Evolutionary conservation across 2,888 invertebrate genomes (phyloP).

Genomic region (Hydriomena furcata): DNA sequence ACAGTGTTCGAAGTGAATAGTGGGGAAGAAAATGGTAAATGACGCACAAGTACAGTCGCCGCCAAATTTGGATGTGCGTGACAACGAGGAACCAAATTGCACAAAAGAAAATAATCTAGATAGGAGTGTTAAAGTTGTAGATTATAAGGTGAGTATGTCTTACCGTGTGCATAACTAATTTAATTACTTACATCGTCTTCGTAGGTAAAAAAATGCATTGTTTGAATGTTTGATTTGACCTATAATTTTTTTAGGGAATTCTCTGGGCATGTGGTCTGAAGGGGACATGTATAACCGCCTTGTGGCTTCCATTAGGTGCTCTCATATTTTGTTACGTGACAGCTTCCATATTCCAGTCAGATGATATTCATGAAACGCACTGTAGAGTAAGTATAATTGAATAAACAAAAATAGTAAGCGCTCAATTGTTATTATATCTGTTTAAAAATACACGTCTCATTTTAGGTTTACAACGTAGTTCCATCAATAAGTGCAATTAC

Average conservation of each 20-base stretch:
- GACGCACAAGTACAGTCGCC: constrained; percentile 76
- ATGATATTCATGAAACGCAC: constrained; percentile 97
- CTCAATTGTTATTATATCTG: too few species aligned
- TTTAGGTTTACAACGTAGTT: constrained; percentile 95
- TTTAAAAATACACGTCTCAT: background rate
- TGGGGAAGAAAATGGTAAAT: constrained; percentile 75
- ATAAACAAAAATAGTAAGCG: background rate
- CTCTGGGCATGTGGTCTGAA: constrained; percentile 90
- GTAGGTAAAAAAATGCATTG: constrained; percentile 9
- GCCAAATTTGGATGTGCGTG: constrained; percentile 63
- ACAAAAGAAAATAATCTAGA: constrained; percentile 62
- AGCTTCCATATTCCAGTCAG: constrained; percentile 94
- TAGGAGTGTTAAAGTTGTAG: constrained; percentile 62
- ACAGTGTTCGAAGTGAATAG: constrained; percentile 54
- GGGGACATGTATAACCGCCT: constrained; percentile 91
- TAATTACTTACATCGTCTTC: constrained; percentile 13
- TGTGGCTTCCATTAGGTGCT: constrained; percentile 92
- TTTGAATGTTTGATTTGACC: constrained; percentile 7
- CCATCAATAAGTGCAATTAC: constrained; percentile 98
- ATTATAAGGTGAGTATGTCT: constrained; percentile 61
- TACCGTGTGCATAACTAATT: constrained; percentile 13
- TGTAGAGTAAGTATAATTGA: constrained; percentile 89
- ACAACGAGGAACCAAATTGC: constrained; percentile 50
- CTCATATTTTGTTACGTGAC: constrained; percentile 94
- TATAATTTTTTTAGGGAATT: constrained; percentile 70